A percentile compares a stretch with the other conserved stretches of the same genome.
These are phyloP conservation scores for Tapirus indicus DNA, from an alignment of 2,797 vertebrate species.

Conservation along the genomic window DNA sequence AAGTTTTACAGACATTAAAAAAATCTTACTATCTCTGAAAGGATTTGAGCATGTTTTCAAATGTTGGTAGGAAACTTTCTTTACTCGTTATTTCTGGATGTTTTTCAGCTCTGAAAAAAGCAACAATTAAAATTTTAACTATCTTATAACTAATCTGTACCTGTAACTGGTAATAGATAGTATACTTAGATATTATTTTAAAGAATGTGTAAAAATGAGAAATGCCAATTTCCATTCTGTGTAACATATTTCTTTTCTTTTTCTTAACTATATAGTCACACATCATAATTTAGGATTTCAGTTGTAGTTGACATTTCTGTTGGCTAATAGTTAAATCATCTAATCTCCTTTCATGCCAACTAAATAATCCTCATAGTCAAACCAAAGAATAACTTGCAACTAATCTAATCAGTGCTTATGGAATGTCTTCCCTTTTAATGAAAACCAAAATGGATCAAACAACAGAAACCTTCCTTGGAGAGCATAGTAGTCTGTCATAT, in stretches of 20 bases:
- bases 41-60: neutral
- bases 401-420: slow-evolving; percentile 30
- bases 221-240: neutral
- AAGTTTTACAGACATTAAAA: neutral
- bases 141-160: neutral
- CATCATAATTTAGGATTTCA: slow-evolving; percentile 25
- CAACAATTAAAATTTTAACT: slow-evolving; percentile 26
- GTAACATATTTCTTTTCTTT: neutral
- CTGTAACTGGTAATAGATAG: neutral
- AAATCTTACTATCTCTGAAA: slow-evolving; percentile 12
- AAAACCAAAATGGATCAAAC: neutral
- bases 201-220: neutral
- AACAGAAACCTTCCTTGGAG: neutral
- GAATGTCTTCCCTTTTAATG: neutral
- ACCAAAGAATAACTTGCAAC: slow-evolving; percentile 32
- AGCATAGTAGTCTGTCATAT: neutral
- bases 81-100: neutral
- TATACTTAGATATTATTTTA: neutral
- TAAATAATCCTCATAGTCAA: neutral
- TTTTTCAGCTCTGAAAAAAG: slow-evolving; percentile 41
- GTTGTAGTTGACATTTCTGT: neutral
- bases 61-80: slow-evolving; percentile 5
- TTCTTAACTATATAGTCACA: neutral
- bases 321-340: slow-evolving; percentile 26
- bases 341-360: neutral